These are phyloP conservation scores for Anthrax anthrax DNA, from an alignment of 2,888 invertebrate species.

Conservation along the genomic window DNA sequence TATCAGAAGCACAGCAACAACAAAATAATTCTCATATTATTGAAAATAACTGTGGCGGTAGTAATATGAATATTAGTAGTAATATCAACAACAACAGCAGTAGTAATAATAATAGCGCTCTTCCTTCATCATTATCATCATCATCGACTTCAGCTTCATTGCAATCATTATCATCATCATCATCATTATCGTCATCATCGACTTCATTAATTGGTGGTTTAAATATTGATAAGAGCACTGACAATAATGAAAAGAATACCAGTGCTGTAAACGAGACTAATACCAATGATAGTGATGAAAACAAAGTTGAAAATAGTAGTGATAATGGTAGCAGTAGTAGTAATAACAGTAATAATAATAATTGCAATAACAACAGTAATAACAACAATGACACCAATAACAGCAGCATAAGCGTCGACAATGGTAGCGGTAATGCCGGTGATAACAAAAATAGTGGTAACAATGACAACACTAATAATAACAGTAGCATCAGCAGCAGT, in stretches of 20 bases:
- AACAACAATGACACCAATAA: conserved; percentile 15
- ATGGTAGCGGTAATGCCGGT: conserved; percentile 9
- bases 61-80: conserved; percentile 14
- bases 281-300: background rate
- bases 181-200: conserved; percentile 20
- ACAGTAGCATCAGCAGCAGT: background rate
- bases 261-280: background rate
- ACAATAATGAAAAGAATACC: conserved; percentile 3
- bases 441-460: conserved; percentile 11
- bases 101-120: conserved; percentile 9
- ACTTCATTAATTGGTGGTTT: conserved; percentile 5
- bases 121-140: conserved; percentile 17
- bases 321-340: conserved; percentile 16
- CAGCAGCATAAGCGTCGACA: conserved; percentile 27
- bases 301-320: conserved; percentile 14
- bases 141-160: conserved; percentile 12
- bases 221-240: background rate
- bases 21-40: background rate
- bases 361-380: conserved; percentile 2
- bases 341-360: conserved; percentile 8
- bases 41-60: conserved; percentile 7
- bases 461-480: background rate
- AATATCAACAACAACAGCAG: conserved; percentile 11
- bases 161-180: conserved; percentile 12
- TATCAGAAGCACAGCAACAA: background rate